Conservation (phyloP, 2,888 invertebrate genomes). For the Pyrocoelia pectoralis region DNA sequence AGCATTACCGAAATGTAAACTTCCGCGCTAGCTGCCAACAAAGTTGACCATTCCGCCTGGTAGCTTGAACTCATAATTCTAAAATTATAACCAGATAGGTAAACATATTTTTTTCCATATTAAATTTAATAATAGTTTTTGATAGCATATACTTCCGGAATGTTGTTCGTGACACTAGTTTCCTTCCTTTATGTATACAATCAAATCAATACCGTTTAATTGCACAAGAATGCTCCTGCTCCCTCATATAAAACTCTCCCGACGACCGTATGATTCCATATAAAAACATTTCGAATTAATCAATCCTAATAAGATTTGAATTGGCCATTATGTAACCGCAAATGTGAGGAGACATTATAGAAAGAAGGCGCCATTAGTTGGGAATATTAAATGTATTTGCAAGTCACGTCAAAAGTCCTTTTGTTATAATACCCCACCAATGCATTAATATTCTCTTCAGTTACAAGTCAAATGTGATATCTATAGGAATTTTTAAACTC, state of each 20-base stretch:
- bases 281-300: slow-evolving; percentile 42
- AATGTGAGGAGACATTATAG: slow-evolving; percentile 34
- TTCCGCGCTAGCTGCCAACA: slow-evolving; percentile 8
- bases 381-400: slow-evolving; percentile 23
- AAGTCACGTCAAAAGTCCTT: slow-evolving; percentile 25
- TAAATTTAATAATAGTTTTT: slow-evolving; percentile 3
- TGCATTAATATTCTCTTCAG: slow-evolving; percentile 20
- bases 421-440: slow-evolving; percentile 25
- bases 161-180: neutral
- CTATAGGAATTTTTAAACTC: slow-evolving; percentile 17
- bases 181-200: slow-evolving; percentile 7
- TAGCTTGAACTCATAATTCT: slow-evolving; percentile 16
- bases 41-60: slow-evolving; percentile 12
- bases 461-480: slow-evolving; percentile 11
- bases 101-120: slow-evolving; percentile 13
- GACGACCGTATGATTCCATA: slow-evolving; percentile 41
- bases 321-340: slow-evolving; percentile 48
- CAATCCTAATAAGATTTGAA: slow-evolving; percentile 46
- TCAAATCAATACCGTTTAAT: slow-evolving; percentile 24
- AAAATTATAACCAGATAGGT: slow-evolving; percentile 13
- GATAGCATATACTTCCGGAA: slow-evolving; percentile 3
- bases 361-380: slow-evolving; percentile 30
- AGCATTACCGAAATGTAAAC: slow-evolving; percentile 16
- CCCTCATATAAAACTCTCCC: slow-evolving; percentile 15
- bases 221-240: slow-evolving; percentile 24